These are phyloP conservation scores for Myioborus miniatus DNA, from an alignment of 2,797 vertebrate species.

Conservation along the genomic window DNA sequence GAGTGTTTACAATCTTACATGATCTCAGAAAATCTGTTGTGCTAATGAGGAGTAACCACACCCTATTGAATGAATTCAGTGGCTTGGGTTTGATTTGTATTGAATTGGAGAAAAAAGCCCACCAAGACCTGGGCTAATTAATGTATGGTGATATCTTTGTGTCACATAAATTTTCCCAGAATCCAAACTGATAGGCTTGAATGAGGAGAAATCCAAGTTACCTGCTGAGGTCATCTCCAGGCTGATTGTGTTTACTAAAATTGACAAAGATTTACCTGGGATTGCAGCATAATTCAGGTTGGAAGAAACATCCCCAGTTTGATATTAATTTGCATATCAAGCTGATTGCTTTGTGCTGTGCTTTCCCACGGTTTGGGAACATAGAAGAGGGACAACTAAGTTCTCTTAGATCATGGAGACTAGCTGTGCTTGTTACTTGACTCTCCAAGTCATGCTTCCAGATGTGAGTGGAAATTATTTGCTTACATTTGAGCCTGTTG, in stretches of 20 bases:
- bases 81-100: background rate
- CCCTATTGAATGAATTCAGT: background rate
- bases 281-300: background rate
- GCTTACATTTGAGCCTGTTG: background rate
- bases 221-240: background rate
- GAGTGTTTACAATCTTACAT: background rate
- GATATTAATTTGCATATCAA: background rate
- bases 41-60: background rate
- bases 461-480: background rate
- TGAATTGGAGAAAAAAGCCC: background rate
- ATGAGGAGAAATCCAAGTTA: background rate
- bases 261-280: background rate
- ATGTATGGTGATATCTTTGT: background rate
- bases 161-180: background rate
- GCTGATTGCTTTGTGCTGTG: background rate
- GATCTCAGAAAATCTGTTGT: background rate
- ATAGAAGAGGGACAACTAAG: background rate
- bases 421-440: background rate
- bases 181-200: background rate
- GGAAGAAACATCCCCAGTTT: background rate
- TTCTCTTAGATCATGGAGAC: background rate
- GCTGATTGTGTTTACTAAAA: background rate
- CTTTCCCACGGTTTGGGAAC: background rate
- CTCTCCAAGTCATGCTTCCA: background rate
- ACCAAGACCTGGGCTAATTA: background rate